Evolutionary conservation across 2,797 vertebrate genomes (phyloP), one percentile per base, ranked within the genome.

Genomic region (Falco peregrinus): DNA sequence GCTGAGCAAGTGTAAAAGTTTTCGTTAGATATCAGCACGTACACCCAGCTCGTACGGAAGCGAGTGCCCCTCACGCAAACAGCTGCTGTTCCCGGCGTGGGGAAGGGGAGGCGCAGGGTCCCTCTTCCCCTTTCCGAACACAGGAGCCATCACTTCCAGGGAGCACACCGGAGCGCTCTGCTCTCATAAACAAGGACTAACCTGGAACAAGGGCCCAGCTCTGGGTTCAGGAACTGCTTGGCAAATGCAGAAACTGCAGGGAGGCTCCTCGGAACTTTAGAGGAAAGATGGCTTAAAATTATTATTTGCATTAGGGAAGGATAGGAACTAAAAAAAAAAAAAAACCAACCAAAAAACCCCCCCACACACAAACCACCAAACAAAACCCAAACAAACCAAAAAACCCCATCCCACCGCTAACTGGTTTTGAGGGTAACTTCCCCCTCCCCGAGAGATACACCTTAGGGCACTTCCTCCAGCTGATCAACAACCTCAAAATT

Each of bases 1-100:
- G 37, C 37, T 37, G 10, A 37, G 37, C 37, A 37, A 37, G 37
- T 37, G 37, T 5, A 6, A 18, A 35, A 24, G 2, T 8, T 16
- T 18, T 16, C 21, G 16, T 37, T 25, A 6, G 35, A 12, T 6
- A 12, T 10, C 7, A 60, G 4, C 5, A 16, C 20, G 0, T 4
- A 1, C 0, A 6, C 3, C 16, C 15, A 12, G 15, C 20, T 24
- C 15, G 4, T 6, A 22, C 16, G 21, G 8, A 33, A 3, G 4
- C 35, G 21, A 39, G 10, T 35, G 35, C 35, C 26, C 6, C 16
- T n/a, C 16, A 10, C 2, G 28, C 3, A 54, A 67, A 74, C 11
- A 25, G 4, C 4, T 28, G 1, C 5, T 35, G 54, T 35, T 7
- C 51, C 2, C 3, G 11, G 11, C 26, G 51, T 26, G 48, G 9